These are phyloP conservation scores for Lithobates sylvaticus DNA, from an alignment of 2,797 vertebrate species.

Conservation along the genomic window DNA sequence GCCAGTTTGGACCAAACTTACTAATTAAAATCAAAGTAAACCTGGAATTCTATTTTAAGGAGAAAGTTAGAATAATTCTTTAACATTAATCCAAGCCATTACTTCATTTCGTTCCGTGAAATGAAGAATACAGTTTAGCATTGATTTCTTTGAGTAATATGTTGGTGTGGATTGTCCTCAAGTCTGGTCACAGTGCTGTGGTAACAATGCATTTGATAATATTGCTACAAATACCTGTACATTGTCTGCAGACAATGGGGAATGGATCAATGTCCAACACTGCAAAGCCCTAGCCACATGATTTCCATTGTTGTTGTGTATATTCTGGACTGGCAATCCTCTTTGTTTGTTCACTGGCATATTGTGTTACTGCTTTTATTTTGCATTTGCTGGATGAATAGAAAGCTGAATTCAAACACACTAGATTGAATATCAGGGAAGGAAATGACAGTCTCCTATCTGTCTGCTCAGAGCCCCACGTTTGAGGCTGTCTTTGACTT, in stretches of 20 bases:
- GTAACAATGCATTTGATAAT: conserved; percentile 21
- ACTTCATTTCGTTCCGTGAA: neutral
- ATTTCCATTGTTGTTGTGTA: conserved; percentile 64
- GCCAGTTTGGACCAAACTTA: too few species aligned
- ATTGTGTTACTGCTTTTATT: conserved; percentile 64
- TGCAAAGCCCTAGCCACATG: conserved; percentile 54
- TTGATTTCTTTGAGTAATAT: neutral
- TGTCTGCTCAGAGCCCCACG: conserved; percentile 16
- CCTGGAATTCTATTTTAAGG: too few species aligned
- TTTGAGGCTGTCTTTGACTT: conserved; percentile 40
- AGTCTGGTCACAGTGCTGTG: neutral
- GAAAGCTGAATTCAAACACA: conserved; percentile 66
- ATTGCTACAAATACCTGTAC: conserved; percentile 63
- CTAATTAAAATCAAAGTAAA: too few species aligned
- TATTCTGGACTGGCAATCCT: conserved; percentile 70
- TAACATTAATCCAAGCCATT: too few species aligned
- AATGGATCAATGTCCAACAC: conserved; percentile 49
- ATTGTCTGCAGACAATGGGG: conserved; percentile 62
- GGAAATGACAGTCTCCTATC: conserved; percentile 64
- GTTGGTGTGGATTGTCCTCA: neutral
- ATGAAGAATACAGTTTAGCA: neutral
- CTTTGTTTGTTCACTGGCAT: conserved; percentile 26
- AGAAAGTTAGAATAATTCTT: too few species aligned
- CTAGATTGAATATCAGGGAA: conserved; percentile 65
- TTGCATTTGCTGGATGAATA: conserved; percentile 68